phyloP scores from a whole-genome alignment of 2,888 invertebrate species.

The Sesamia inferens region DNA sequence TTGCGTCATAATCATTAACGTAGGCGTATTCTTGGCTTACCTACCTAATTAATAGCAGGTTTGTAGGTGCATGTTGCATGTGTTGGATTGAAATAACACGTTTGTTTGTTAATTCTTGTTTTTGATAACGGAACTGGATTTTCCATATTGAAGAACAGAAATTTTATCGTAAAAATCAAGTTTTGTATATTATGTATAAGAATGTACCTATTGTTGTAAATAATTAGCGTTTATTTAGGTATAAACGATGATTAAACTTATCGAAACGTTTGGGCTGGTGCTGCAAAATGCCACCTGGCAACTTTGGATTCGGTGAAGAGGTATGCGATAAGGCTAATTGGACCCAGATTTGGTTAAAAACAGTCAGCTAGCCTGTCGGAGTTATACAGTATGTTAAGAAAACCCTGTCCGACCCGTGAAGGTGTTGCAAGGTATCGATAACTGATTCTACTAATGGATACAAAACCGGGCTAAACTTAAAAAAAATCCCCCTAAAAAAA shows the following conservation, averaged over 20 bases:
- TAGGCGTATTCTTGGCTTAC: slow-evolving; percentile 33
- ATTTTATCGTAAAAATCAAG: not conserved
- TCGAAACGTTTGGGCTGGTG: not conserved
- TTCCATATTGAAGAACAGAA: not conserved
- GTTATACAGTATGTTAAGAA: too few relatives aligned
- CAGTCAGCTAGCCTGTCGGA: too few relatives aligned
- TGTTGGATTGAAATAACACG: slow-evolving; percentile 4
- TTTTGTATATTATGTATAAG: not conserved
- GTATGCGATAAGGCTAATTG: too few relatives aligned
- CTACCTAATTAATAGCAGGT: slow-evolving; percentile 42
- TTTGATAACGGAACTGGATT: not conserved
- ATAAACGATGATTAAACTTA: not conserved
- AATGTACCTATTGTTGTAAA: too few relatives aligned
- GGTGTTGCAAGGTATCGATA: too few relatives aligned
- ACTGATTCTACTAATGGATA: too few relatives aligned
- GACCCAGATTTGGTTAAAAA: too few relatives aligned
- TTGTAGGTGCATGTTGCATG: slow-evolving; percentile 11
- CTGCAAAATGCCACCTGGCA: too few relatives aligned
- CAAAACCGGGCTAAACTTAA: too few relatives aligned
- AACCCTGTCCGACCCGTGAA: too few relatives aligned
- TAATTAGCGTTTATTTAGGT: not conserved
- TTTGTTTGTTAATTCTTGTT: not conserved
- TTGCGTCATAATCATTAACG: slow-evolving; percentile 69
- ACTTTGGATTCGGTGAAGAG: too few relatives aligned
- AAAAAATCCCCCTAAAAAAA: too few relatives aligned